Percentiles rank a stretch among this genome's conserved stretches.
phyloP scores from a whole-genome alignment of 1,140 invertebrate species.

The Drosophila orena region DNA sequence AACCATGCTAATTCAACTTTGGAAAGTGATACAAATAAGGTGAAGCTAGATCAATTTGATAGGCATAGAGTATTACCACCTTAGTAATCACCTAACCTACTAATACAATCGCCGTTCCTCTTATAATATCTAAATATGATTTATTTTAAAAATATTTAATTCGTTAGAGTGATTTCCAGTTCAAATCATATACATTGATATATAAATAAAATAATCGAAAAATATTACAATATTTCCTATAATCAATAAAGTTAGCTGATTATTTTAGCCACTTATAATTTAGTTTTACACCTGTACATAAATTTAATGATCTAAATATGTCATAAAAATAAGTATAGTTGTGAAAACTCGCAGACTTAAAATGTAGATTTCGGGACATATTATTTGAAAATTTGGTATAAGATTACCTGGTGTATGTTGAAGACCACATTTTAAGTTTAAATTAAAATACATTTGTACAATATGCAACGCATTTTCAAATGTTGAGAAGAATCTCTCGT shows the following conservation, averaged over 20 bases:
- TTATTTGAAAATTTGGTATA: not conserved
- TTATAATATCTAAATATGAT: slow-evolving; percentile 3
- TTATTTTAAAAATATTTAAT: not conserved
- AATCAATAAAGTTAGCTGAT: no score
- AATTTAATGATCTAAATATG: no score
- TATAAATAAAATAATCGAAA: no score
- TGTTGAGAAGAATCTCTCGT: not conserved
- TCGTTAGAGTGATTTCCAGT: not conserved
- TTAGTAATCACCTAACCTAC: slow-evolving; percentile 1
- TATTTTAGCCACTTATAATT: no score
- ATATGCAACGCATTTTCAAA: not conserved
- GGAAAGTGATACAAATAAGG: no score
- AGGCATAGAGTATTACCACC: not conserved
- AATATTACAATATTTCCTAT: no score
- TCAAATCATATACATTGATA: no score
- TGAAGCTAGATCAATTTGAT: not conserved
- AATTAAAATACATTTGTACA: slow-evolving; percentile 7
- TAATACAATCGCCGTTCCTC: slow-evolving; percentile 4
- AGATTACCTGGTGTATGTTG: not conserved
- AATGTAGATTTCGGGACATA: not conserved
- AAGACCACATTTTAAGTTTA: not conserved
- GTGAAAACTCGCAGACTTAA: not conserved
- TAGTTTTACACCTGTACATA: no score
- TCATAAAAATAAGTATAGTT: not conserved
- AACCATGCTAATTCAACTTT: no score